A percentile compares a stretch with the other conserved stretches of the same genome.
Conservation (phyloP, 2,888 invertebrate species). For the Chelonus formosanus region DNA sequence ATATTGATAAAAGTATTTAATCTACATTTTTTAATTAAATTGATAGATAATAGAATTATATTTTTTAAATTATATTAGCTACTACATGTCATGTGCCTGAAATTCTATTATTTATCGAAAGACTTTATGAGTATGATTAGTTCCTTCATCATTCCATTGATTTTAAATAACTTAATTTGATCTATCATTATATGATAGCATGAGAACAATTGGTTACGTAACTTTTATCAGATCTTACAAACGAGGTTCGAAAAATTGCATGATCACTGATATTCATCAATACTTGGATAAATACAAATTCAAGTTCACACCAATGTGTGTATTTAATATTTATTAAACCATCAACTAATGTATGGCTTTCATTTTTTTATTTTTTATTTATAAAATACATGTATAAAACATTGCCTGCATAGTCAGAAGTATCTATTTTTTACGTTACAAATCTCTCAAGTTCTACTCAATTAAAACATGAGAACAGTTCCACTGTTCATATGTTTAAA, state of each 20-base stretch:
- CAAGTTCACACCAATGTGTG: slow-evolving; percentile 12
- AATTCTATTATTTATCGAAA: no score
- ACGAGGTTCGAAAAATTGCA: slow-evolving; percentile 5
- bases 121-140: neutral
- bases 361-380: no score
- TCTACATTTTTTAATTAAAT: slow-evolving; percentile 13
- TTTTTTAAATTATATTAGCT: slow-evolving; percentile 5
- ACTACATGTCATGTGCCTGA: slow-evolving; percentile 2
- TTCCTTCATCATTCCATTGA: neutral
- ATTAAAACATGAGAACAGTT: no score
- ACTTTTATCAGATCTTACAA: neutral
- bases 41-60: slow-evolving; percentile 3
- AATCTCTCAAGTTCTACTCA: no score
- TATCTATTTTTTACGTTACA: no score
- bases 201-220: slow-evolving; percentile 17
- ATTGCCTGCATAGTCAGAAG: no score
- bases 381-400: no score
- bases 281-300: slow-evolving; percentile 13
- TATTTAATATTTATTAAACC: neutral
- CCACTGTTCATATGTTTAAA: no score
- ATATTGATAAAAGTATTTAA: no score
- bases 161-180: neutral
- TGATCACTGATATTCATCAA: slow-evolving; percentile 3
- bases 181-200: neutral
- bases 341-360: neutral